A percentile compares a stretch with the other conserved stretches of the same genome.
These are phyloP conservation scores for Tinamus guttatus DNA, from an alignment of 2,113 vertebrate species.

Conservation along the genomic window DNA sequence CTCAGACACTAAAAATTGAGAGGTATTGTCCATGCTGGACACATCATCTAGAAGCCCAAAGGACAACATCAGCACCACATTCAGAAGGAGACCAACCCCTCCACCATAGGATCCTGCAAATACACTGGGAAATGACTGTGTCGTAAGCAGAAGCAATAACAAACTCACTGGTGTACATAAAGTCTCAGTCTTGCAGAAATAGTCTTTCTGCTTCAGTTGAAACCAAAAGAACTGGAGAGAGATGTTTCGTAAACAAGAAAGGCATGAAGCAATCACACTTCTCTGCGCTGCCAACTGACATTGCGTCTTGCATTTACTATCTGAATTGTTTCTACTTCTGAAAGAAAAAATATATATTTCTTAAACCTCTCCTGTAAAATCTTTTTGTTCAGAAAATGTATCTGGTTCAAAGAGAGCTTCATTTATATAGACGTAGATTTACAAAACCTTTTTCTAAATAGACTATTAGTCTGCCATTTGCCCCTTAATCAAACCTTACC, in stretches of 20 bases:
- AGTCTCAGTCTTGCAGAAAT: neutral
- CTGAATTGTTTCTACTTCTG: neutral
- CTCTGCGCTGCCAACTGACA: neutral
- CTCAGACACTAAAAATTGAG: neutral
- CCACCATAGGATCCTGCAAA: neutral
- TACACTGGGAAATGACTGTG: neutral
- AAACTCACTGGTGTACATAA: neutral
- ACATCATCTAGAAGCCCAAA: neutral
- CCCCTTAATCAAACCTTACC: neutral
- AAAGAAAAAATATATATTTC: neutral
- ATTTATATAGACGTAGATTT: neutral
- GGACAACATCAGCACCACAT: neutral
- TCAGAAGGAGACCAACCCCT: neutral
- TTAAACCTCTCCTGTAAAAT: neutral
- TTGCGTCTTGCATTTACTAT: neutral
- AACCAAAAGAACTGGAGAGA: neutral
- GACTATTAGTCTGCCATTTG: neutral
- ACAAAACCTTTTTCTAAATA: neutral
- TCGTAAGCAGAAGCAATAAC: neutral
- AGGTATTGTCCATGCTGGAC: fast-evolving
- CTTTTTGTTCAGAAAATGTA: neutral
- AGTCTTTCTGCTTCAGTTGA: neutral
- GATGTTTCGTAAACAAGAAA: neutral
- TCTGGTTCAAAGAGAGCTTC: neutral
- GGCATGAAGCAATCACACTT: neutral